These are phyloP conservation scores for Poicephalus meyeri DNA, from an alignment of 2,113 vertebrate species.

Conservation along the genomic window DNA sequence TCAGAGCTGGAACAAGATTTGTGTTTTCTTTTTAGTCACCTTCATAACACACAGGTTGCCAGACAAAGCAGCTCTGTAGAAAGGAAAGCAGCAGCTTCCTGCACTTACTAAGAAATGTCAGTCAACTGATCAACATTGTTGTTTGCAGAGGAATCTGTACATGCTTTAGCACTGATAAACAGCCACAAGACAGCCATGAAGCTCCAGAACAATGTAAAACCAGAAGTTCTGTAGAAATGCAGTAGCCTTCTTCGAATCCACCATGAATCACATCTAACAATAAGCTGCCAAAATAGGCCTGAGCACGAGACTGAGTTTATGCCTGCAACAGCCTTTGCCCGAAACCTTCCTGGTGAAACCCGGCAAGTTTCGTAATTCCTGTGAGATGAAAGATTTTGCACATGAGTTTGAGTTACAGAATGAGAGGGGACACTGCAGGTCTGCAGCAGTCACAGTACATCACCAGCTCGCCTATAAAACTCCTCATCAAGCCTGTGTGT, in stretches of 20 bases:
- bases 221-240: background rate
- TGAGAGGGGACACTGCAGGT: background rate
- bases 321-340: background rate
- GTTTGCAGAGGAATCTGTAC: background rate
- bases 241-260: background rate
- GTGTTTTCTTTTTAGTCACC: background rate
- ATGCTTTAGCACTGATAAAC: background rate
- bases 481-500: background rate
- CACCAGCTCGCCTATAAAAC: background rate
- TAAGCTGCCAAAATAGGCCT: background rate
- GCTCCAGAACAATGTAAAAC: background rate
- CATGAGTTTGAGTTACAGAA: background rate
- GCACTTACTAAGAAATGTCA: background rate
- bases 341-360: background rate
- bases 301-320: background rate
- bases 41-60: background rate
- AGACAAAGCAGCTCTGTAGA: background rate
- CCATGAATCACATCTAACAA: background rate
- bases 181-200: background rate
- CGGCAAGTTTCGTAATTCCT: background rate
- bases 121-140: background rate
- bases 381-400: background rate
- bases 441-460: accelerated
- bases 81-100: background rate
- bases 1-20: background rate